phyloP scores from a whole-genome alignment of 2,797 vertebrate species.

The Discoglossus pictus region DNA sequence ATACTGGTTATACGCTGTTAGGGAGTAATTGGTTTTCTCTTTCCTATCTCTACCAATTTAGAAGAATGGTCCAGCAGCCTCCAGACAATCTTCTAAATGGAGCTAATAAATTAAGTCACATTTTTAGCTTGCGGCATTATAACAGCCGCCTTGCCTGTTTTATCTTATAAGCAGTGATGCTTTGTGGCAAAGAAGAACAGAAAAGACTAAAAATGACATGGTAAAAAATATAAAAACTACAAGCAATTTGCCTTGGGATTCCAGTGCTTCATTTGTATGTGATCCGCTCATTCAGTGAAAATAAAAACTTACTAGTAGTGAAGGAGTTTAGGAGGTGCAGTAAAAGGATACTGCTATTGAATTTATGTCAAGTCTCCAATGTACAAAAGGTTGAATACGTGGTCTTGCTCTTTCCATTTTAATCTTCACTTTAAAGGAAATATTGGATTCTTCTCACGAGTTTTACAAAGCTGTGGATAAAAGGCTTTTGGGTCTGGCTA shows the following conservation, averaged over 20 bases:
- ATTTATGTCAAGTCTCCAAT: constrained; percentile 23
- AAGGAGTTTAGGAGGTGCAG: constrained; percentile 18
- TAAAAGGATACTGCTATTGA: constrained; percentile 28
- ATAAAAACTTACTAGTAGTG: constrained; percentile 23
- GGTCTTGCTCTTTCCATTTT: constrained; percentile 22
- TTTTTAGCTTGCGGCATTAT: constrained; percentile 43
- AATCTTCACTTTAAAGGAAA: constrained; percentile 6
- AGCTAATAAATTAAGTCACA: constrained; percentile 51
- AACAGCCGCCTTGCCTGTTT: constrained; percentile 19
- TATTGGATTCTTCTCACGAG: constrained; percentile 5
- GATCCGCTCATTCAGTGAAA: constrained; percentile 12
- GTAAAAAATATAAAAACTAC: constrained; percentile 19
- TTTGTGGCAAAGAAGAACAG: background rate
- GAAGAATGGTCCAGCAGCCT: constrained; percentile 48
- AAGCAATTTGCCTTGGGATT: constrained; percentile 1
- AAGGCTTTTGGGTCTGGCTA: background rate
- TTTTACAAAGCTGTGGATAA: constrained; percentile 11
- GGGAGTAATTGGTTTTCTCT: constrained; percentile 52
- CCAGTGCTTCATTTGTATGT: constrained; percentile 14
- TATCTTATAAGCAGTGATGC: constrained; percentile 15
- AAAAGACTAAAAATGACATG: background rate
- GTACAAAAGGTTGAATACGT: constrained; percentile 27
- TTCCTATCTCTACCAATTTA: constrained; percentile 51
- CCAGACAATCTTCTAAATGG: constrained; percentile 51
- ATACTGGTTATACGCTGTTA: constrained; percentile 50